Conservation (phyloP, 2,113 vertebrate species). For the Erpornis zantholeuca region DNA sequence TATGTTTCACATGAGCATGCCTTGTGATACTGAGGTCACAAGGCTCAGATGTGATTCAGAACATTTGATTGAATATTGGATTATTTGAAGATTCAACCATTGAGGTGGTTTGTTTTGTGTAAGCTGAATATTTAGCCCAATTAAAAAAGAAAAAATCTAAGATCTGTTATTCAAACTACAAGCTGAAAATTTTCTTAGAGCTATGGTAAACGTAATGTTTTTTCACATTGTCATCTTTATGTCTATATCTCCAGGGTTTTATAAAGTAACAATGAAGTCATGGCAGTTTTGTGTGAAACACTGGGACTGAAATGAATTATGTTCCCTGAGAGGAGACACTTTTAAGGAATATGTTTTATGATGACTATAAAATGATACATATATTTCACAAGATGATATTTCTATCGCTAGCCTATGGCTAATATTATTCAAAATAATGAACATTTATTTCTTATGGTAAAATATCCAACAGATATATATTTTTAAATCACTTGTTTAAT, state of each 20-base stretch:
- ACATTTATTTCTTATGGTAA: neutral
- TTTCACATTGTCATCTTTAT: neutral
- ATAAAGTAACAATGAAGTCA: neutral
- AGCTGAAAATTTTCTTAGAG: neutral
- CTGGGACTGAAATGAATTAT: neutral
- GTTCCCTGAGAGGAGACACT: neutral
- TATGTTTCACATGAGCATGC: neutral
- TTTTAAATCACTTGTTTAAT: neutral
- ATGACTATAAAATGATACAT: neutral
- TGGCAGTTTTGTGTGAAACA: neutral
- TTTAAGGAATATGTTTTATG: neutral
- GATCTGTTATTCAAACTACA: neutral
- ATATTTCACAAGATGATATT: neutral
- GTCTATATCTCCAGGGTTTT: neutral
- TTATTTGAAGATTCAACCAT: neutral
- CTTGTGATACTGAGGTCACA: neutral
- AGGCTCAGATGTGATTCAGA: neutral
- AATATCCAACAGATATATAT: neutral
- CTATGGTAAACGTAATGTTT: neutral
- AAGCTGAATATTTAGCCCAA: neutral
- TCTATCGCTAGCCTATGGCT: neutral
- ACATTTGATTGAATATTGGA: neutral
- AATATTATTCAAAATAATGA: neutral
- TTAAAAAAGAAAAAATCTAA: neutral
- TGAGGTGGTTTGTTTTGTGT: neutral